Base-by-base conservation (phyloP, 2,797 vertebrate genomes). In the Emys orbicularis region DNA sequence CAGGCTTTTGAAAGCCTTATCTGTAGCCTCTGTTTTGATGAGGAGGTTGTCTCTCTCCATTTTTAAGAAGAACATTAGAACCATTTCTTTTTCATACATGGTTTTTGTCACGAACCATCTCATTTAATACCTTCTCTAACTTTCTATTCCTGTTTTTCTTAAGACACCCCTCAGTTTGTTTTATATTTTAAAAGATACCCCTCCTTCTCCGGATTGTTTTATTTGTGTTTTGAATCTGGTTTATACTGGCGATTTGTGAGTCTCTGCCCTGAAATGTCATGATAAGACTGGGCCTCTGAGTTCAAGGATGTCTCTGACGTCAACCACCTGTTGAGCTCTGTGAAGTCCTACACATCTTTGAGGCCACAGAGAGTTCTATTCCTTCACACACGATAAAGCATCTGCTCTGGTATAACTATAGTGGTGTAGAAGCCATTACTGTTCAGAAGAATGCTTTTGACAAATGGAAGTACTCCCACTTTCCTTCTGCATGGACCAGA, bases 401-500 rank as follows among this genome's bases (percentile, higher is more conserved):
- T 23, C 2, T 47, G 52, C 2, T 18, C 0, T 34, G 16, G 27
- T 44, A 41, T 29, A 81, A 49, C 47, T 84, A 57, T 0, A 0
- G 74, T 72, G 37, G 2, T 2, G 1, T 81, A 37, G 79, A 91
- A 95, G 86, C 90, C 68, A 56, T 0, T 0, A 16, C 23, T 2
- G 11, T 86, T 91, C 86, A 41, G 50, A 61, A 79, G 77, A 95
- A 87, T 1, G 25, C 77, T 86, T 93, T 84, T 86, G 83, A 96
- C 92, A 96, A 95, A 90, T 41, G 87, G 18, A 57, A 86, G 80
- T 72, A 81, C 88, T 97, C 92, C 92, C 54, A 50, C 83, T 96
- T 95, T 94, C 94, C 90, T 94, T 57, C 83, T 95, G 93, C 83
- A 88, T 13, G 44, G 89, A 93, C 95, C 82, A 95, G 95, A 96